phyloP scores from a whole-genome alignment of 2,797 vertebrate species.

The Diplodus puntazzo region DNA sequence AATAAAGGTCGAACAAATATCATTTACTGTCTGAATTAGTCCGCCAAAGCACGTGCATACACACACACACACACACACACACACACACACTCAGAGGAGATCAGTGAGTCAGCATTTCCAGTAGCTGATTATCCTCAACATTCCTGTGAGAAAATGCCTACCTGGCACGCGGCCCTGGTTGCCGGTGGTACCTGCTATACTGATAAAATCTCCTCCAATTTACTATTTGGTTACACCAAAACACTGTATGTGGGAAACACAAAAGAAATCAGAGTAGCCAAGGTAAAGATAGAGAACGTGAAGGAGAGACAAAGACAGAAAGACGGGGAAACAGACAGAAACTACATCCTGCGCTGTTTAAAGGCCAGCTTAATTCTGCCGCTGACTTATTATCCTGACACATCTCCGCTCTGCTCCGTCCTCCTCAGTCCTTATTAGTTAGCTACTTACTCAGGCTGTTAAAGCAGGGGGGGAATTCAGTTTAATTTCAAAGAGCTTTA shows the following conservation, averaged over 20 bases:
- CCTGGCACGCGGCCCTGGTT: constrained; percentile 15
- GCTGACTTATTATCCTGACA: constrained; percentile 49
- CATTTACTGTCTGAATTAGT: constrained; percentile 10
- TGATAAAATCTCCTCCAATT: constrained; percentile 51
- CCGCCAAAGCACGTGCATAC: neutral
- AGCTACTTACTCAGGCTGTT: constrained; percentile 65
- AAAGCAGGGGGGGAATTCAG: constrained; percentile 57
- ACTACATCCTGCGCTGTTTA: constrained; percentile 20
- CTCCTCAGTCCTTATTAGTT: constrained; percentile 61
- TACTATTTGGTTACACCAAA: constrained; percentile 49
- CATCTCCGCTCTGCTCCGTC: constrained; percentile 41
- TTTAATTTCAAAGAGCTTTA: constrained; percentile 74
- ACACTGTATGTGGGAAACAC: constrained; percentile 28
- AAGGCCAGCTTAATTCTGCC: constrained; percentile 33
- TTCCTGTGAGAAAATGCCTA: constrained; percentile 58
- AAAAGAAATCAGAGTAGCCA: neutral
- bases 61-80: neutral
- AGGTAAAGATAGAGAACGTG: neutral
- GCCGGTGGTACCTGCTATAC: constrained; percentile 12
- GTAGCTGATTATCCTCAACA: constrained; percentile 46
- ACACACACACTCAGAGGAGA: neutral
- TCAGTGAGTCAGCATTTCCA: constrained; percentile 57
- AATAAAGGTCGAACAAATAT: constrained; percentile 15
- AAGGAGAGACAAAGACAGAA: constrained; percentile 13
- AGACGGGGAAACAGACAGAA: constrained; percentile 20